These are phyloP conservation scores for Empidonax alnorum DNA, from an alignment of 2,113 vertebrate species.

Conservation along the genomic window DNA sequence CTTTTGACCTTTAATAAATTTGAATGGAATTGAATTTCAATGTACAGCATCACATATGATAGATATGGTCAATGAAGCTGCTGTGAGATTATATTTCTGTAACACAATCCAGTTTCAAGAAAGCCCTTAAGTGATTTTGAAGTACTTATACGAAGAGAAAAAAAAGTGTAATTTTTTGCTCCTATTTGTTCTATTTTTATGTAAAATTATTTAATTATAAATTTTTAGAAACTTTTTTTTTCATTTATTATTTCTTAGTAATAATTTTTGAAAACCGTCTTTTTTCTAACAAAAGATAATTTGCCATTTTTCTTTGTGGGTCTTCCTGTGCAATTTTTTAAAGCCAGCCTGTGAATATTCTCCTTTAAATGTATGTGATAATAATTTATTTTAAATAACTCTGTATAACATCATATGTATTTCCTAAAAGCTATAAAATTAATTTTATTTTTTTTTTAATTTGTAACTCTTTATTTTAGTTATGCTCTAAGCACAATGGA, in stretches of 20 bases:
- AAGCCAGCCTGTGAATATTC: background rate
- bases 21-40: background rate
- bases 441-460: background rate
- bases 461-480: background rate
- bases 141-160: background rate
- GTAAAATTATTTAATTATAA: background rate
- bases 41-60: background rate
- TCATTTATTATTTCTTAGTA: background rate
- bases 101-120: background rate
- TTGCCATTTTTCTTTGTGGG: background rate
- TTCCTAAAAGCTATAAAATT: background rate
- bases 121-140: background rate
- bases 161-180: background rate
- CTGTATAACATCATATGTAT: background rate
- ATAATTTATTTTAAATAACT: background rate
- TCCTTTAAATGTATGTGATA: background rate
- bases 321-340: background rate
- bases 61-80: background rate
- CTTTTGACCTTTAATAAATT: conserved; percentile 5
- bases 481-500: background rate
- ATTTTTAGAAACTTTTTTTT: background rate
- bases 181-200: background rate
- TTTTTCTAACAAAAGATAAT: background rate
- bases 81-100: background rate
- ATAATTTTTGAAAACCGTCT: too few species aligned